A percentile compares a stretch with the other conserved stretches of the same genome.
Evolutionary conservation across 2,113 vertebrate species (phyloP).

Genomic region (Caranx ignobilis): DNA sequence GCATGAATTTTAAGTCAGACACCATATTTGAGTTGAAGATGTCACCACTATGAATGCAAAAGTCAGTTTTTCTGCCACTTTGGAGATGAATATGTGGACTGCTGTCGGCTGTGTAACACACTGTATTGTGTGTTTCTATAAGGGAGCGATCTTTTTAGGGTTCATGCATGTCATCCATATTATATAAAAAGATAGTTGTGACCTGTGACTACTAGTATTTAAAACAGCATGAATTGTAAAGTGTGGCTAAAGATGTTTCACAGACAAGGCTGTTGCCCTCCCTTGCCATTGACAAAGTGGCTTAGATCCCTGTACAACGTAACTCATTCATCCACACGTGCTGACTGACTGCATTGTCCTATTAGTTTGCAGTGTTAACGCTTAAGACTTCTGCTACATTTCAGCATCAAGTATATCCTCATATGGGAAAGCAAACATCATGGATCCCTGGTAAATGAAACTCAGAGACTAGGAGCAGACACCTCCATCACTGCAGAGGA

Average conservation of each 20-base stretch:
- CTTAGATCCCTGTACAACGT: neutral
- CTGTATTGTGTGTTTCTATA: constrained; percentile 2
- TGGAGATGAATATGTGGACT: neutral
- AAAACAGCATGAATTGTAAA: neutral
- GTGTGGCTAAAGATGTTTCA: neutral
- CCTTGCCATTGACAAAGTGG: neutral
- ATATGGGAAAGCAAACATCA: neutral
- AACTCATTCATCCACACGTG: neutral
- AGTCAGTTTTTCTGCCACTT: neutral
- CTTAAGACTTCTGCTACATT: neutral
- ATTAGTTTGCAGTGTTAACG: neutral
- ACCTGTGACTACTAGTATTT: constrained; percentile 24
- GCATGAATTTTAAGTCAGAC: neutral
- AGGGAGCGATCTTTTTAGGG: neutral
- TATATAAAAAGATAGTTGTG: constrained; percentile 4
- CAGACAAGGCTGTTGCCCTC: neutral
- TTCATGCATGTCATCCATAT: neutral
- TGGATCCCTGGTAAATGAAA: constrained; percentile 2
- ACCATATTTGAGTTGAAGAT: too few species aligned
- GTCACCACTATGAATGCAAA: neutral
- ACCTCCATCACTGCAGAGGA: neutral
- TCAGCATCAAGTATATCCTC: neutral
- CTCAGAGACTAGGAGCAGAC: neutral
- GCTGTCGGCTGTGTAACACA: constrained; percentile 8
- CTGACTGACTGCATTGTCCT: neutral